Conservation (phyloP, 2,797 vertebrate species). For the Hoplostethus atlanticus region DNA sequence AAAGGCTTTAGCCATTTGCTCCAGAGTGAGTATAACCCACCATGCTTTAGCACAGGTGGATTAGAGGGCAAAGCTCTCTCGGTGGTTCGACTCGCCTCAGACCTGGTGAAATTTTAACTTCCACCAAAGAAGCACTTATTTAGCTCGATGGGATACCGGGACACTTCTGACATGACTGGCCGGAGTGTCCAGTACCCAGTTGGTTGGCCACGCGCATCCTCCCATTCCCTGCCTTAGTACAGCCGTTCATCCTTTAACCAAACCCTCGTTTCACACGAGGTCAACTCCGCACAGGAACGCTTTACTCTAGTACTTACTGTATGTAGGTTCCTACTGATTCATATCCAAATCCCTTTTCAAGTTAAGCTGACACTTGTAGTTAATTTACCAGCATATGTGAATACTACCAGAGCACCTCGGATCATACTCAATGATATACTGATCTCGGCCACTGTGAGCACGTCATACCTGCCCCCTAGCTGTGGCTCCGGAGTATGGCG, state of each 20-base stretch:
- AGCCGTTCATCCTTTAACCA: constrained; percentile 47
- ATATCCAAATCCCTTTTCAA: constrained; percentile 70
- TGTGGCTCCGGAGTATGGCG: constrained; percentile 71
- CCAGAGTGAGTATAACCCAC: constrained; percentile 34
- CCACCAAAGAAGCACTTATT: constrained; percentile 49
- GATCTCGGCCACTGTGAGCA: constrained; percentile 63
- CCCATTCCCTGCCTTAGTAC: constrained; percentile 53
- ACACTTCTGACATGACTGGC: constrained; percentile 59
- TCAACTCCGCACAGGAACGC: constrained; percentile 4
- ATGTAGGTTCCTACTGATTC: constrained; percentile 43
- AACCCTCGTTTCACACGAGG: constrained; percentile 47
- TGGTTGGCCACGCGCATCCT: constrained; percentile 63
- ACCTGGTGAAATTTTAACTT: constrained; percentile 36
- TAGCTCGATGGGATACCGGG: constrained; percentile 51
- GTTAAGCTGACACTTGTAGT: constrained; percentile 62
- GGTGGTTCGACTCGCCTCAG: constrained; percentile 11
- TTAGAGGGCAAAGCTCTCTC: constrained; percentile 43
- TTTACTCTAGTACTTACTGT: not conserved
- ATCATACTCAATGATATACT: constrained; percentile 69
- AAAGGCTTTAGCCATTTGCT: constrained; percentile 66
- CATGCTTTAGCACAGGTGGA: constrained; percentile 45
- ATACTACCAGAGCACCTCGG: constrained; percentile 78
- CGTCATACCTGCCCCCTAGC: constrained; percentile 65
- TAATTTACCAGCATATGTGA: constrained; percentile 74
- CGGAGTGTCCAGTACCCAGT: constrained; percentile 41